phyloP scores from a whole-genome alignment of 2,888 invertebrate species.

The Colletes collaris region DNA sequence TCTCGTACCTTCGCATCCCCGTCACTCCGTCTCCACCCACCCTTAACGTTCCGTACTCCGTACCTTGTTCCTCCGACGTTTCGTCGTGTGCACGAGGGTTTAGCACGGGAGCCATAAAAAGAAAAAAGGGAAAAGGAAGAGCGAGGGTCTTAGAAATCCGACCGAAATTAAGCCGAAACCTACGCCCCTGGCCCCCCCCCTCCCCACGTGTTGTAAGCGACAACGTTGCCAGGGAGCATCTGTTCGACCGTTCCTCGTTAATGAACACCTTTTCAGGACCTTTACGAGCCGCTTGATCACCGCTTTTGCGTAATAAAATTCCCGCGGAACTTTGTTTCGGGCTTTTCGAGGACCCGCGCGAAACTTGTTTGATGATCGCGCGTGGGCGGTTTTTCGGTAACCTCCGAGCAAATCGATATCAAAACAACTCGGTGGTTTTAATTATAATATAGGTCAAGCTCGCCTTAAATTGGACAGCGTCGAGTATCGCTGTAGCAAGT shows the following conservation, averaged over 20 bases:
- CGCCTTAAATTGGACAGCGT: no score
- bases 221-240: constrained; percentile 37
- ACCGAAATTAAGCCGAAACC: constrained; percentile 61
- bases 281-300: constrained; percentile 43
- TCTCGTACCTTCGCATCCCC: not conserved
- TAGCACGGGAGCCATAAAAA: constrained; percentile 59
- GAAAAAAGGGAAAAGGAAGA: constrained; percentile 38
- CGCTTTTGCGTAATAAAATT: constrained; percentile 41
- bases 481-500: no score
- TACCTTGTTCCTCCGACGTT: constrained; percentile 33
- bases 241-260: constrained; percentile 44
- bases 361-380: not conserved
- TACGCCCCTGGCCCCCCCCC: constrained; percentile 25
- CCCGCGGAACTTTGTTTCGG: not conserved
- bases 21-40: not conserved
- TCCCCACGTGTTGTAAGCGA: constrained; percentile 20
- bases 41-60: not conserved
- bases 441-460: no score
- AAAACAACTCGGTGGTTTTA: no score
- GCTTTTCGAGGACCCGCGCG: not conserved
- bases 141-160: constrained; percentile 60
- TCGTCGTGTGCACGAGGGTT: constrained; percentile 55
- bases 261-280: constrained; percentile 43
- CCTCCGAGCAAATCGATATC: no score
- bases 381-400: no score